These are phyloP conservation scores for Heterodera filipjevi DNA, from an alignment of 2,888 invertebrate species.

Conservation along the genomic window DNA sequence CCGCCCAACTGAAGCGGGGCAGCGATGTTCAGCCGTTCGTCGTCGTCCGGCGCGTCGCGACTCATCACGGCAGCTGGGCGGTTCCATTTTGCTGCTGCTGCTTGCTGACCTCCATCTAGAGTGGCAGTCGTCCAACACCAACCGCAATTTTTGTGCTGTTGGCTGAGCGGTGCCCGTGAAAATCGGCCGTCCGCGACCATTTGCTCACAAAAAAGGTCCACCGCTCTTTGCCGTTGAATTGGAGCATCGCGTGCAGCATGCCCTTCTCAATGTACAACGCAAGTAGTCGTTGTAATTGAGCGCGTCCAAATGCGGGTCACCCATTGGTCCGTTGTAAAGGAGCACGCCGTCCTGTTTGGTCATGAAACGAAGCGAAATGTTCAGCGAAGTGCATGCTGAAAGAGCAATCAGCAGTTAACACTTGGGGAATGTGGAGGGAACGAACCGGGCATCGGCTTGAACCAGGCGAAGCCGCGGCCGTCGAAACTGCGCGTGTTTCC, in stretches of 20 bases:
- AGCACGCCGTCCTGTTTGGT: conserved; percentile 47
- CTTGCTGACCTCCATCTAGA: conserved; percentile 32
- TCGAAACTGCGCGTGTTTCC: conserved; percentile 79
- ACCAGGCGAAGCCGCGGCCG: conserved; percentile 88
- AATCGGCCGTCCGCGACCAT: conserved; percentile 84
- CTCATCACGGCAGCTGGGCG: conserved; percentile 49
- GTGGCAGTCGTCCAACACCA: conserved; percentile 57
- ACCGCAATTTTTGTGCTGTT: conserved; percentile 78
- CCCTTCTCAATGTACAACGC: conserved; percentile 87
- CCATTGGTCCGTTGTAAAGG: conserved; percentile 52
- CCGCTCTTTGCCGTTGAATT: conserved; percentile 44
- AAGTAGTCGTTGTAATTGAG: conserved; percentile 78
- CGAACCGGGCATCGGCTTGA: conserved; percentile 80
- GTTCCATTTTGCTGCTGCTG: conserved; percentile 10
- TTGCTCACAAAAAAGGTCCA: conserved; percentile 41
- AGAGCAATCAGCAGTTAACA: neutral
- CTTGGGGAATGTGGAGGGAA: too few species aligned
- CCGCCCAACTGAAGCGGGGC: conserved; percentile 77
- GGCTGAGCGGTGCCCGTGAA: conserved; percentile 93
- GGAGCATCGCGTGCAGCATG: conserved; percentile 74
- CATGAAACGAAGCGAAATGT: conserved; percentile 47
- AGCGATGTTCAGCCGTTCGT: conserved; percentile 62
- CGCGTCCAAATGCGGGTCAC: conserved; percentile 41
- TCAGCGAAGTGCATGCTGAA: conserved; percentile 50
- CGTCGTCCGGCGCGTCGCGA: conserved; percentile 56